These are phyloP conservation scores for Chunga burmeisteri DNA, from an alignment of 2,113 vertebrate genomes.

Conservation along the genomic window DNA sequence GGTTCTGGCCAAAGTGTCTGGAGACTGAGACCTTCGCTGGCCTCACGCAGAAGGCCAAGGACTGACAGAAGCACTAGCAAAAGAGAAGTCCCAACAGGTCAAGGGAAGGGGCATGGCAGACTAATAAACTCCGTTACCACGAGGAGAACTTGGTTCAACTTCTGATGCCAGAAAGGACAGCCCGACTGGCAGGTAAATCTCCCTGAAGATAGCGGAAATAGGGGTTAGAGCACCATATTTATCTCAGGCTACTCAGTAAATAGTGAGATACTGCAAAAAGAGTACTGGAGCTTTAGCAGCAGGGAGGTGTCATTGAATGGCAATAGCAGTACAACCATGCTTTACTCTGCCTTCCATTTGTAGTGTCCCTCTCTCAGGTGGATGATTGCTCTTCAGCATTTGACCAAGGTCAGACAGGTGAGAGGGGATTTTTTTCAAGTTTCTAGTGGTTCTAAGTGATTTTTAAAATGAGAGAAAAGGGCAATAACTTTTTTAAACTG, in stretches of 20 bases:
- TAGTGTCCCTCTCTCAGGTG: background rate
- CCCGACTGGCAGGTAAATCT: conserved; percentile 29
- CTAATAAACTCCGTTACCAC: conserved; percentile 3
- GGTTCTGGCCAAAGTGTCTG: background rate
- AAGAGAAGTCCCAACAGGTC: conserved; percentile 13
- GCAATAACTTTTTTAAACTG: background rate
- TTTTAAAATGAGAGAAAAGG: background rate
- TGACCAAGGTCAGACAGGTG: background rate
- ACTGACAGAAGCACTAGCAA: background rate
- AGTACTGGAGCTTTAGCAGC: background rate
- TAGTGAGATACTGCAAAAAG: background rate
- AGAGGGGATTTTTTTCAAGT: background rate
- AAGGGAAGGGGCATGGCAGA: background rate
- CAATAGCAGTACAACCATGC: background rate
- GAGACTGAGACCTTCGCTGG: background rate
- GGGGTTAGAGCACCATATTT: background rate
- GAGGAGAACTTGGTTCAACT: background rate
- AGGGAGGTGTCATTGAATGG: background rate
- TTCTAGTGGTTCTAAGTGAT: background rate
- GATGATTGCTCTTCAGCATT: background rate
- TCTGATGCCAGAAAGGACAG: background rate
- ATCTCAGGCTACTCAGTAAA: background rate
- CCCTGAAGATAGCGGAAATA: background rate
- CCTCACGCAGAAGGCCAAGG: background rate
- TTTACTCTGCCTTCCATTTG: background rate